A percentile compares a stretch with the other conserved stretches of the same genome.
Evolutionary conservation across 2,113 vertebrate genomes (phyloP).

Genomic region (Saccopteryx bilineata): DNA sequence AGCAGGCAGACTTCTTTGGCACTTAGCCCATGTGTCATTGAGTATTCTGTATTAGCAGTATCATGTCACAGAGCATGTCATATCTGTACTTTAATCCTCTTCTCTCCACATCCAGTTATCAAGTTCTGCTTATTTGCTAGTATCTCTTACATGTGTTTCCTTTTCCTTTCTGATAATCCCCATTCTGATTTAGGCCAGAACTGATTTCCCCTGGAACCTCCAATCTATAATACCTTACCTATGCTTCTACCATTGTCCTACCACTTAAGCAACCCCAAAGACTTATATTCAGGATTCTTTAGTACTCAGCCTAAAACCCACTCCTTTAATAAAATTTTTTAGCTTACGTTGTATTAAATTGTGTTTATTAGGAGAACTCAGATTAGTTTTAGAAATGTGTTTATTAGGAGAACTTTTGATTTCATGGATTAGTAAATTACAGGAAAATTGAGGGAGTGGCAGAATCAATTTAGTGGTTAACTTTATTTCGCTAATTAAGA

Average conservation of each 20-base stretch:
- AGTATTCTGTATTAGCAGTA: background rate
- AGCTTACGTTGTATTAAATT: slow-evolving; percentile 19
- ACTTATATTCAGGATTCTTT: background rate
- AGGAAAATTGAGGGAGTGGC: background rate
- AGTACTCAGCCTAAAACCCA: background rate
- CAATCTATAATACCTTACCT: background rate
- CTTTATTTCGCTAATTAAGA: slow-evolving; percentile 49
- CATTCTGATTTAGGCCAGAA: background rate
- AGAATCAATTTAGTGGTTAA: background rate
- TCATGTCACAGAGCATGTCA: background rate
- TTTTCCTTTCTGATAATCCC: background rate
- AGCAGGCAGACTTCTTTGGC: background rate
- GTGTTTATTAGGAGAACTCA: background rate
- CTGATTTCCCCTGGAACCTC: background rate
- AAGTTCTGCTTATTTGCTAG: slow-evolving; percentile 5
- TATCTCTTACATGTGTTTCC: background rate
- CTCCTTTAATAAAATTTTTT: background rate
- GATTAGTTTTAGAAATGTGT: background rate
- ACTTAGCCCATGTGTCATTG: background rate
- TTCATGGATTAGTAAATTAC: background rate
- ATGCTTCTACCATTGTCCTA: background rate
- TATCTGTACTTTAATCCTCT: background rate
- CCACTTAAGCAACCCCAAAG: background rate
- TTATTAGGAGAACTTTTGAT: slow-evolving; percentile 28
- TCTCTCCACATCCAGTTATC: background rate